phyloP scores from a whole-genome alignment of 2,888 invertebrate species.

The Thecophora atra region DNA sequence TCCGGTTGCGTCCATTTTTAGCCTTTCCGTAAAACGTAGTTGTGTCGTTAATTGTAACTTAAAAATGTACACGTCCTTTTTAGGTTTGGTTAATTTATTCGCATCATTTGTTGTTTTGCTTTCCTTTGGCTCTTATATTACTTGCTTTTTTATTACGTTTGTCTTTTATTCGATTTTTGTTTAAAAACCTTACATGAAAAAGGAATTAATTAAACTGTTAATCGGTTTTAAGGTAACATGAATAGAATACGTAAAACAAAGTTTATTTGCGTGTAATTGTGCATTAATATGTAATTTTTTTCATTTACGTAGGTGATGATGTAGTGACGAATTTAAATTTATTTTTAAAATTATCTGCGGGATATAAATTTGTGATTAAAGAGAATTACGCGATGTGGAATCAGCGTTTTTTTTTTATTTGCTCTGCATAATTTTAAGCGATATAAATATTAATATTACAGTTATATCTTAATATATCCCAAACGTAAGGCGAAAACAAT shows the following conservation, averaged over 20 bases:
- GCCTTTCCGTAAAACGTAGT: too few species aligned
- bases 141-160: background rate
- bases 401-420: background rate
- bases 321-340: constrained; percentile 16
- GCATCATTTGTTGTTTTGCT: background rate
- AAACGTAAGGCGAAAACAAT: too few species aligned
- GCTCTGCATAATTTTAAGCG: background rate
- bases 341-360: background rate
- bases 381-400: background rate
- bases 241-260: constrained; percentile 15
- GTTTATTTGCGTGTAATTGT: background rate
- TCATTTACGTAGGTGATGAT: constrained; percentile 23
- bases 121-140: too few species aligned
- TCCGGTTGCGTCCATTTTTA: too few species aligned
- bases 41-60: background rate
- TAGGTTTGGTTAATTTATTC: background rate
- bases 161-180: constrained; percentile 13
- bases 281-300: too few species aligned
- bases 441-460: too few species aligned
- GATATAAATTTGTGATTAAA: background rate
- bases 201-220: constrained; percentile 26
- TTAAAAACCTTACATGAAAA: constrained; percentile 4
- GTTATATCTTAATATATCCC: too few species aligned
- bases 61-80: background rate
- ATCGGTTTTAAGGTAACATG: constrained; percentile 15